Percentiles rank a stretch among this genome's conserved stretches.
These are phyloP conservation scores for Hoplodrina ambigua DNA, from an alignment of 2,888 invertebrate genomes.

Conservation along the genomic window DNA sequence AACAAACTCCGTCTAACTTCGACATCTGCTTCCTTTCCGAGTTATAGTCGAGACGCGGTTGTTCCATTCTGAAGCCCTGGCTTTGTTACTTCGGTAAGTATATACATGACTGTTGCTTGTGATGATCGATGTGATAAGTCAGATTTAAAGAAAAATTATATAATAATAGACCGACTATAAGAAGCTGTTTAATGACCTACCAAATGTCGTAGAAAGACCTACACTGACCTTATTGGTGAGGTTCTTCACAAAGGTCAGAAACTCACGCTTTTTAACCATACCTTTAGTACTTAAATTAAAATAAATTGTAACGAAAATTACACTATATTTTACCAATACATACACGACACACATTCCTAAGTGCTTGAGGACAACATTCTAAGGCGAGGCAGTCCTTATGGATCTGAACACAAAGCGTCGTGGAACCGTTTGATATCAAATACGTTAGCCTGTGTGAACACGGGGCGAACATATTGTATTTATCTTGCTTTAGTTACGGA, in stretches of 20 bases:
- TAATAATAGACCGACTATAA: too few species aligned
- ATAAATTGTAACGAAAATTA: too few species aligned
- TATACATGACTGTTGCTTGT: background rate
- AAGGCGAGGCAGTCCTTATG: background rate
- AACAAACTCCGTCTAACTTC: constrained; percentile 40
- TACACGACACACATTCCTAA: background rate
- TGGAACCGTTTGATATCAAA: constrained; percentile 24
- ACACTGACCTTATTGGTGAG: too few species aligned
- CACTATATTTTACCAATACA: too few species aligned
- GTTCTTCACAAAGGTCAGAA: too few species aligned
- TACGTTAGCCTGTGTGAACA: background rate
- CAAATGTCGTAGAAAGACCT: too few species aligned
- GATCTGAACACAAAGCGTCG: constrained; percentile 22
- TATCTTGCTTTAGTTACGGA: background rate
- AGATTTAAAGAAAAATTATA: too few species aligned
- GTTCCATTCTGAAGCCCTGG: constrained; percentile 23
- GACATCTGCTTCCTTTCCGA: constrained; percentile 40
- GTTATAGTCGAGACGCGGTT: constrained; percentile 15
- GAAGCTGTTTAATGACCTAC: too few species aligned
- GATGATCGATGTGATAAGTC: constrained; percentile 15
- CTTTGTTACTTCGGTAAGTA: constrained; percentile 2
- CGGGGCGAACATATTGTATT: background rate
- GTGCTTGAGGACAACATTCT: constrained; percentile 1
- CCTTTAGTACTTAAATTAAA: too few species aligned
- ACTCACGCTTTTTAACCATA: too few species aligned